These are phyloP conservation scores for Lycaon pictus DNA, from an alignment of 2,113 vertebrate species.

Conservation along the genomic window DNA sequence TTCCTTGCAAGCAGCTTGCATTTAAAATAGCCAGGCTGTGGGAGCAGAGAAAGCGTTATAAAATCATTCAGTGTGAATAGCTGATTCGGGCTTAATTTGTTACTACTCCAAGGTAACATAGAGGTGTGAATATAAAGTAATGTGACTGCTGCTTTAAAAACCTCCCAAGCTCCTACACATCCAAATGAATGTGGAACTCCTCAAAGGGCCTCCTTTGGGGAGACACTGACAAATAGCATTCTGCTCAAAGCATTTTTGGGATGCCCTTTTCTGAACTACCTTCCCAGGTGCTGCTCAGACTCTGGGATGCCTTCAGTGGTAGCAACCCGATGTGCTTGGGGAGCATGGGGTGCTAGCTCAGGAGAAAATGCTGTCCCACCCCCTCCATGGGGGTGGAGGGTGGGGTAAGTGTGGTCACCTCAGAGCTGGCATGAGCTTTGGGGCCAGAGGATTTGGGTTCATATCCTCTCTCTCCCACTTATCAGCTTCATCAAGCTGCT, in stretches of 20 bases:
- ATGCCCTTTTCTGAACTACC: not conserved
- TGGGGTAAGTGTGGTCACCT: rapidly evolving
- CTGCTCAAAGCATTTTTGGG: not conserved
- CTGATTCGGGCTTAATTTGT: slow-evolving; percentile 73
- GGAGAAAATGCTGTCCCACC: not conserved
- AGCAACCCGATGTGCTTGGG: not conserved
- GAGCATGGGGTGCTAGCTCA: rapidly evolving
- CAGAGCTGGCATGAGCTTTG: not conserved
- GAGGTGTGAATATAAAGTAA: slow-evolving; percentile 59
- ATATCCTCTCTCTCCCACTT: not conserved
- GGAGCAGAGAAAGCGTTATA: slow-evolving; percentile 27
- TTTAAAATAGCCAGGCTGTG: slow-evolving; percentile 55
- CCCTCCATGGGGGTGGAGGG: not conserved
- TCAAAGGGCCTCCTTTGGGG: not conserved
- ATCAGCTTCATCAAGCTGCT: not conserved
- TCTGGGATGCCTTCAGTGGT: not conserved
- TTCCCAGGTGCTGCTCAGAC: not conserved
- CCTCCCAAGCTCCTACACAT: not conserved
- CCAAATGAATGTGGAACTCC: not conserved
- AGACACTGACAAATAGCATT: not conserved
- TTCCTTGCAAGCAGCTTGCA: slow-evolving; percentile 50
- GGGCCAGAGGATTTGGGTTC: not conserved
- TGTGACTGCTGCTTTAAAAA: not conserved
- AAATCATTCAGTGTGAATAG: slow-evolving; percentile 70
- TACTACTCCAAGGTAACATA: slow-evolving; percentile 64